These are phyloP conservation scores for Eueides isabella DNA, from an alignment of 1,140 invertebrate genomes.

Conservation along the genomic window DNA sequence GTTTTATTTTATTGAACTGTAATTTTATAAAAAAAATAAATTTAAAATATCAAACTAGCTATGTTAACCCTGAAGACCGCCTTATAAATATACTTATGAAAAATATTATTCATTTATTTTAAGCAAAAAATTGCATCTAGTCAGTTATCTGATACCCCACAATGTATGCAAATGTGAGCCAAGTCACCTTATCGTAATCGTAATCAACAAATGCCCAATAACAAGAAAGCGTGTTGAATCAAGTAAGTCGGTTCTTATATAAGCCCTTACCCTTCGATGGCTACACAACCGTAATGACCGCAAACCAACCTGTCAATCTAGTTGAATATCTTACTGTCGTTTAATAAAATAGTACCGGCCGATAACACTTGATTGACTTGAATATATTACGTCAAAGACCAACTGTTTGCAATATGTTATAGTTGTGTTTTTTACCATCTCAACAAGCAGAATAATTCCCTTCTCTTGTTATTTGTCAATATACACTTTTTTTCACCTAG, in stretches of 20 bases:
- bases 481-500: too few relatives aligned
- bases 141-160: neutral
- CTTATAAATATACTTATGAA: neutral
- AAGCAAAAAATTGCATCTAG: neutral
- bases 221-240: conserved; percentile 29
- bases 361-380: conserved; percentile 17
- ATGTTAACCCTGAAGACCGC: too few relatives aligned
- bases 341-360: neutral
- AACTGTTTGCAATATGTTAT: too few relatives aligned
- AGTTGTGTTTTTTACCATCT: neutral
- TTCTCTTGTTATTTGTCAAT: neutral
- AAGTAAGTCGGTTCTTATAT: conserved; percentile 27
- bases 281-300: conserved; percentile 15
- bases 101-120: too few relatives aligned
- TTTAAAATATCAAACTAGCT: neutral
- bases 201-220: conserved; percentile 25
- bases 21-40: neutral
- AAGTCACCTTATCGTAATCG: neutral
- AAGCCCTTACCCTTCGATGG: conserved; percentile 25
- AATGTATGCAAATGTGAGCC: conserved; percentile 1
- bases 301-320: conserved; percentile 25
- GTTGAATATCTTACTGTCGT: conserved; percentile 9
- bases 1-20: neutral
- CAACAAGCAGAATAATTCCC: neutral
- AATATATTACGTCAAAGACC: conserved; percentile 15